Base-by-base conservation (phyloP, 2,113 vertebrate genomes). In the Nibea albiflora region DNA sequence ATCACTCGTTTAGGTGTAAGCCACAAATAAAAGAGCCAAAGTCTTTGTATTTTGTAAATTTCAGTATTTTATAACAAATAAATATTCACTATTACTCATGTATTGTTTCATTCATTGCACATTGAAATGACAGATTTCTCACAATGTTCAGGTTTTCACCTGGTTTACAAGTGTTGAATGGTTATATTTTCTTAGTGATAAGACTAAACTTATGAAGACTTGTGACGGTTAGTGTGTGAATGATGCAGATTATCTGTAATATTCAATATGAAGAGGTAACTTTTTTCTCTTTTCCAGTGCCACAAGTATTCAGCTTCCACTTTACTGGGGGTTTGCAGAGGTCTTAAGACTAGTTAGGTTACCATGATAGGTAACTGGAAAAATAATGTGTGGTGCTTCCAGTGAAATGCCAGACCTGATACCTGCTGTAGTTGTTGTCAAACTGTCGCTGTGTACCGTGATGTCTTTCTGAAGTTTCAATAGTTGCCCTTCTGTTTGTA, bases 41-140 rank as follows among this genome's bases (percentile, higher is more conserved):
- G 89, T 91, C 80, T 90, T 90, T 92, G 91, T 91, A 91, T 93
- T 94, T 93, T 92, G 82, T 86, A 92, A 84, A 90, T 85, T 60
- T 89, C 79, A 76, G 86, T 92, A 90, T 94, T 94, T 94, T 92
- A 90, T 92, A 92, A 89, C 77, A 92, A 94, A 94, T 94, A 94
- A 93, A 94, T 76, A 87, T 88, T 74, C 67, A 83, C 73, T 90
- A 76, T 78, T 60, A 88, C 42, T 81, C 4, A 24, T 76, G 68
- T 7, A 7, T 76, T 5, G 4, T 78, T 73, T 78, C 10, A 22
- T 76, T 87, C 5, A 16, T 67, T 87, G 28, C 22, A 5, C 3
- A 70, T 44, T 78, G 15, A 70, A 78, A 42, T 56, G 14, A 63
- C 24, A 47, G 52, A 26, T 2, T 5, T 46, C 26, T 64, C 22